Base-by-base conservation (phyloP, 1,140 invertebrate genomes). In the Hermetia illucens region DNA sequence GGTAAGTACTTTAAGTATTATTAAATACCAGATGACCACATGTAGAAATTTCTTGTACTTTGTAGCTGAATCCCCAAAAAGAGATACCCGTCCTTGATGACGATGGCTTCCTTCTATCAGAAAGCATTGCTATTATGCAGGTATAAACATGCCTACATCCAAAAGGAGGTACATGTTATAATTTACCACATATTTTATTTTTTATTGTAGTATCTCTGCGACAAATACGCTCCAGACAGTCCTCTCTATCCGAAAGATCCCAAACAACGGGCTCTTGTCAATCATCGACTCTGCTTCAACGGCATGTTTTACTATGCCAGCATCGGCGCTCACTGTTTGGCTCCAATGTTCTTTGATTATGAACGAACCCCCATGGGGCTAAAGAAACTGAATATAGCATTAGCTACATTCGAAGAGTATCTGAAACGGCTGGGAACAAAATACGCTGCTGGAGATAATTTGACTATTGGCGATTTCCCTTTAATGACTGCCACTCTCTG, bases 31-130 rank as follows among this genome's bases (percentile, higher is more conserved):
- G 20, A n/a, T 17, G 4, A 29, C 17, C n/a, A 17, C 13, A 36
- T 37, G 16, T 36, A 2, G 20, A 8, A 30, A 3, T 5, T 18
- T 36, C 33, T 40, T 40, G 41, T 21, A 37, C 34, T 36, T 54
- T 65, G 24, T 51, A 82, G 79, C 67, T 77, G 59, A 82, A 82
- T 65, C 79, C 79, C 3, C 79, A 84, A 62, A 81, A 80, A 55
- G 79, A 83, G 62, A 79, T 83, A 44, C 80, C 80, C 0, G 74
- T 81, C 0, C 53, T 84, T 36, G 74, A 82, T 34, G 80, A 84
- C 44, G 65, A 75, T 46, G 79, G 79, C 15, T 76, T 83, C 45
- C 63, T 68, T 37, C 58, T 84, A 30, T 69, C 79, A 15, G 79
- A 84, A 59, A 82, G 78, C 46, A 76, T 78, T 44, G 81, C 82